Base-by-base conservation (phyloP, 1,140 invertebrate genomes). In the Goniozus legneri region DNA sequence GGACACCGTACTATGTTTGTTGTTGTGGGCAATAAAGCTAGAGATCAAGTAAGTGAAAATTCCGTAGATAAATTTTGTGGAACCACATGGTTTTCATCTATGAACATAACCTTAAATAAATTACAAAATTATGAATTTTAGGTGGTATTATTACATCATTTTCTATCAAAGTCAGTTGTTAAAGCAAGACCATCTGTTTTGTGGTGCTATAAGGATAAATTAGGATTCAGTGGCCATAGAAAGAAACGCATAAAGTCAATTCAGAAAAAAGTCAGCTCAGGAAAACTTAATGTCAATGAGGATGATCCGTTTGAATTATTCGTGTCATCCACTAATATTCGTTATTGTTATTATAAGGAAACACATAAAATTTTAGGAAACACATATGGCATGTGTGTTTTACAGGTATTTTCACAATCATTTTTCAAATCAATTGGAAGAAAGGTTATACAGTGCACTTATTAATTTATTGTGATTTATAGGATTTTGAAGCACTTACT, bases 401-500 rank as follows among this genome's bases (percentile, higher is more conserved):
- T 98, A 47, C 95, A 97, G 81, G 88, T 89, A 76, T 53, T 47
- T 33, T 10, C 15, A 8, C 19, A 34, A n/a, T n/a, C n/a, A n/a
- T n/a, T n/a, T n/a, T n/a, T n/a, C n/a, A n/a, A n/a, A n/a, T n/a
- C n/a, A n/a, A n/a, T n/a, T n/a, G n/a, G n/a, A n/a, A n/a, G n/a
- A n/a, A n/a, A n/a, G n/a, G n/a, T n/a, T n/a, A n/a, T n/a, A n/a
- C n/a, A n/a, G n/a, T n/a, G n/a, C n/a, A n/a, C n/a, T n/a, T n/a
- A n/a, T n/a, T n/a, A n/a, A n/a, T 33, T 40, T 50, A n/a, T n/a
- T n/a, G n/a, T n/a, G 15, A 45, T 18, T 76, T 77, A 10, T 69
- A 94, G 86, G 97, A 99, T 78, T 99, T 99, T 81, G 97, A 99
- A 80, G 96, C 96, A 2, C 62, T 99, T 1, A 99, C 97, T n/a